These are phyloP conservation scores for Charaxes varanes DNA, from an alignment of 1,140 invertebrate genomes.

Conservation along the genomic window DNA sequence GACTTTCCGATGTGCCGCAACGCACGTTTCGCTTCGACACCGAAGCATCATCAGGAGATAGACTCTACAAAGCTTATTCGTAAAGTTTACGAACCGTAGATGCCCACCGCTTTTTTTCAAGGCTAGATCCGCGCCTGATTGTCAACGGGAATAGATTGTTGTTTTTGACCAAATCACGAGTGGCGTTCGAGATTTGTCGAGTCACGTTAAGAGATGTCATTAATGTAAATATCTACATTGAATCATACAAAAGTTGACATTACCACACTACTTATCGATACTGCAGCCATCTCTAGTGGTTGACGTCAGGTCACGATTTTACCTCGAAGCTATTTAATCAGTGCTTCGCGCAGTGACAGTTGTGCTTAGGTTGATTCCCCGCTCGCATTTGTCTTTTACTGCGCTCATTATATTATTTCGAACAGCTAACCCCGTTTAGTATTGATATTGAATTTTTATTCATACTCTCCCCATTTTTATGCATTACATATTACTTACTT, in stretches of 20 bases:
- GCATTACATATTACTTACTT: no score
- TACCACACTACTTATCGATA: conserved; percentile 28
- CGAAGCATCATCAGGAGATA: no score
- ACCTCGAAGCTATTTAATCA: conserved; percentile 49
- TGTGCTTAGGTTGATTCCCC: conserved; percentile 10
- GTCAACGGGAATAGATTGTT: no score
- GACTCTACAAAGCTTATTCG: no score
- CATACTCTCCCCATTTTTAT: no score
- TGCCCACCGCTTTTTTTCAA: no score
- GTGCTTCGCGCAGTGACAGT: conserved; percentile 45
- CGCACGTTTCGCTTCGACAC: no score
- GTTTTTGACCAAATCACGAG: not conserved
- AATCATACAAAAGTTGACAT: conserved; percentile 16
- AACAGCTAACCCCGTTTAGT: not conserved
- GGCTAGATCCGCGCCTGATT: no score
- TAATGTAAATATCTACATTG: conserved; percentile 12
- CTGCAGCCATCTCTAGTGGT: conserved; percentile 22
- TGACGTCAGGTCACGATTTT: conserved; percentile 55
- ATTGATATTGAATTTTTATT: not conserved
- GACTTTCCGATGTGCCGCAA: no score
- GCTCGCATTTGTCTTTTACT: not conserved
- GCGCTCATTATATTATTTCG: not conserved
- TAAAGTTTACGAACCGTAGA: no score
- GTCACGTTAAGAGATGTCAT: conserved; percentile 4
- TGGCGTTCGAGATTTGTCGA: conserved; percentile 4